A percentile compares a stretch with the other conserved stretches of the same genome.
Conservation (phyloP, 92 coral and sea anemone species). For the Parazoanthus swiftii region DNA sequence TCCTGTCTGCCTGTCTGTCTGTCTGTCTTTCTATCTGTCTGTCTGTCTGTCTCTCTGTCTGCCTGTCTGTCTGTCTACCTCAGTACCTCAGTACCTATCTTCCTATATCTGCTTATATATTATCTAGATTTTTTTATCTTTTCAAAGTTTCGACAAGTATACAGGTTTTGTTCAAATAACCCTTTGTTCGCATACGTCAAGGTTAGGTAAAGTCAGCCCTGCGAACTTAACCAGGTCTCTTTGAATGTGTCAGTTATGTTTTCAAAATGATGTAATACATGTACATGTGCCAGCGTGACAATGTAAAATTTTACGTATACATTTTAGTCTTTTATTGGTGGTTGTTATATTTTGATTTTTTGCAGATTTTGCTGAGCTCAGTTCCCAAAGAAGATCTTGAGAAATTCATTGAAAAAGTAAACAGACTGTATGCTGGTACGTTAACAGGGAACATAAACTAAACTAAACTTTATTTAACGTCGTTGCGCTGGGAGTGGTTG, state of each 20-base stretch:
- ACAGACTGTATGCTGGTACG: slow-evolving; percentile 65
- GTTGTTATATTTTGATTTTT: not conserved
- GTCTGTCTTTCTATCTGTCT: not conserved
- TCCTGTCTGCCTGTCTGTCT: too few species aligned
- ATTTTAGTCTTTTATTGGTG: not conserved
- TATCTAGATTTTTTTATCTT: too few species aligned
- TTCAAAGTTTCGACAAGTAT: too few species aligned
- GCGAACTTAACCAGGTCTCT: too few species aligned
- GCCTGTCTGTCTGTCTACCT: not conserved
- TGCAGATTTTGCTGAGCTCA: slow-evolving; percentile 70
- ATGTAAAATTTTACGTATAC: not conserved
- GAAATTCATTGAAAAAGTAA: slow-evolving; percentile 70
- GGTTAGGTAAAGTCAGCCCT: too few species aligned
- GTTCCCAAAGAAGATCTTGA: slow-evolving; percentile 68
- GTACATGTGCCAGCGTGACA: not conserved
- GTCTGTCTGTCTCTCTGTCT: not conserved
- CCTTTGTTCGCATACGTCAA: too few species aligned
- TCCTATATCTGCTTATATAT: too few species aligned
- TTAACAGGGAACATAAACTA: not conserved
- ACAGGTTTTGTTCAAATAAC: too few species aligned
- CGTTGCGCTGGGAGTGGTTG: too few species aligned
- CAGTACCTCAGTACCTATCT: not conserved
- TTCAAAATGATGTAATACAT: not conserved
- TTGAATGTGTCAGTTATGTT: too few species aligned
- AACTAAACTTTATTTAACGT: too few species aligned